Base-by-base conservation (phyloP, 1,140 invertebrate genomes). In the Zaprionus davidi region DNA sequence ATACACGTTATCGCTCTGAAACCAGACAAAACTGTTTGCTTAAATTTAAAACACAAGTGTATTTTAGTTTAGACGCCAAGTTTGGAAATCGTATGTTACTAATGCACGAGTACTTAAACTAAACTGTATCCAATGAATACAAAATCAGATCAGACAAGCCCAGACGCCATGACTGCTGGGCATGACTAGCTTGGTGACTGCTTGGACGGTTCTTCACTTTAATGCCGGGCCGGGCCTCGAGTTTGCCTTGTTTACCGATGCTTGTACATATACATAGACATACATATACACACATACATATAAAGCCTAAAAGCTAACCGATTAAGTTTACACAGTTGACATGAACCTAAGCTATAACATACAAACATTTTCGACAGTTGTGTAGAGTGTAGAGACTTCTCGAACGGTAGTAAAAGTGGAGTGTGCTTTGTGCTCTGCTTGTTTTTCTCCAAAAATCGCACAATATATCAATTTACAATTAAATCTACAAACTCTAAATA, bases 201-300 rank as follows among this genome's bases (percentile, higher is more conserved):
- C 78, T 78, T 90, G 84, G 84, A 88, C 84, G 84, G 84, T 80
- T 88, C 65, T 84, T 81, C 69, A 88, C 84, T 88, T 88, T 64
- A 71, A 84, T 81, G 78, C 78, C 71, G 83, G 84, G 78, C 78
- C 71, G 83, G 84, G 84, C 71, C n/a, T 9, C n/a, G 12, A 28
- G 22, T 62, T n/a, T 56, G 34, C 20, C 34, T 24, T 17, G 5
- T 12, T 31, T 36, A 13, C n/a, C 13, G 26, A 6, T 51, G n/a
- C 22, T 55, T 15, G 51, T 51, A 24, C 12, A 44, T 64, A 15
- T 71, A 13, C 12, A 12, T 70, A n/a, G n/a, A 46, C 28, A 15
- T 62, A 34, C 51, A 36, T 51, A 36, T 53, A 17, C 44, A 63
- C 41, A 17, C 44, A 63, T 66, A 44, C 59, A 46, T 6, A 22